Base-by-base conservation (phyloP, 2,113 vertebrate genomes). In the Tachysurus fulvidraco region DNA sequence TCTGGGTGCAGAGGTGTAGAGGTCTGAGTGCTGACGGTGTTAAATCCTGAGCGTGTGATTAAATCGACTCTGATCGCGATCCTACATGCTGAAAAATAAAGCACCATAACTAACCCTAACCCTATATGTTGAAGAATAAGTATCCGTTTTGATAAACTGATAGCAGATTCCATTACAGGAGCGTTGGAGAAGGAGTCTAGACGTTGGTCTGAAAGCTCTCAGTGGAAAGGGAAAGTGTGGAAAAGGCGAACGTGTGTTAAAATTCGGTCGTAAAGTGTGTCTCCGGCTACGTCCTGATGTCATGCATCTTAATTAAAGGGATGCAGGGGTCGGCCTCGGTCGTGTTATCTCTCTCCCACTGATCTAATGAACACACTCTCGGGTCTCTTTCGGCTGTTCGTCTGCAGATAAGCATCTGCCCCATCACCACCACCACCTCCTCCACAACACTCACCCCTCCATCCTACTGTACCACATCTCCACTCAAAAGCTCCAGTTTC, bases 281-380 rank as follows among this genome's bases (percentile, higher is more conserved):
- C 87, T 89, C 85, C 88, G 65, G 83, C 85, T 86, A 85, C 67
- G 87, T 85, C 85, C 87, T 86, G 87, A 88, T 92, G 91, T 91
- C 90, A 92, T 91, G 90, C 86, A 89, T 92, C 90, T 92, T 91
- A 92, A 91, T 92, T 92, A 92, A 74, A 87, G 81, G 80, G 74
- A 90, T 76, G 84, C 88, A 77, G 82, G 85, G 90, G 91, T 91
- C 88, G 88, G 85, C 55, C 90, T 85, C 86, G 64, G 87, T 71
- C 65, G 88, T 84, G 83, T 83, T 88, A 91, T 91, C 90, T 76
- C 81, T 30, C 83, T 77, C 81, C 60, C 54, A 60, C 65, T 83
- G 86, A 83, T 85, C 76, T 91, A 92, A 91, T 91, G 86, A 90
- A 91, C 88, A 90, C 76, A 89, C 91, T 89, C 91, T 83, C 83